These are phyloP conservation scores for Crotalus helleri DNA, from an alignment of 2,113 vertebrate species.

Conservation along the genomic window DNA sequence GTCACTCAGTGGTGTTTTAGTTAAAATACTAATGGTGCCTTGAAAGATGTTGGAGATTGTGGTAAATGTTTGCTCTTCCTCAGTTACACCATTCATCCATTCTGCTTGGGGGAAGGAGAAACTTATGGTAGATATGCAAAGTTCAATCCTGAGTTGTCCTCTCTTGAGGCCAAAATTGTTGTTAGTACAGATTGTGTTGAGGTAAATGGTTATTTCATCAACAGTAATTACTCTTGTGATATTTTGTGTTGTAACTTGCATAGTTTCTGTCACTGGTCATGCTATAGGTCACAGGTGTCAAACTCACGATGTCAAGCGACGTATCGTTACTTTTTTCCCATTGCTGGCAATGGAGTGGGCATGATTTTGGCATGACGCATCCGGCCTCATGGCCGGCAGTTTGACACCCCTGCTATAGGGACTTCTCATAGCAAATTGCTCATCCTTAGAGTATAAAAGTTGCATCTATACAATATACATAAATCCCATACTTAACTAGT, in stretches of 20 bases:
- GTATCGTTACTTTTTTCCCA: no score
- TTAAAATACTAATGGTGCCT: neutral
- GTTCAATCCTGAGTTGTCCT: neutral
- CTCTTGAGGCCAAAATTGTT: neutral
- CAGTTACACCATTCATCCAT: neutral
- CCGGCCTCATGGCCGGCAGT: no score
- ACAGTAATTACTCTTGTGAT: neutral
- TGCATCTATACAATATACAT: neutral
- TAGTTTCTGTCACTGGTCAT: neutral
- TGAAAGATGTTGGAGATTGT: neutral
- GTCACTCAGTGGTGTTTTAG: neutral
- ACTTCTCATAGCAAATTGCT: neutral
- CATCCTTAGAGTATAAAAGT: neutral
- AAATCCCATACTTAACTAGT: neutral
- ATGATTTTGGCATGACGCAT: no score
- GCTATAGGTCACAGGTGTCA: neutral
- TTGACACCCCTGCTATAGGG: neutral
- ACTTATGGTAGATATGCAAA: no score
- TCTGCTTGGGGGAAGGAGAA: neutral
- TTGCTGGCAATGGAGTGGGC: no score
- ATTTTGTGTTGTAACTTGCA: neutral
- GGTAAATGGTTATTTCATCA: neutral
- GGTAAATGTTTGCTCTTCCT: neutral
- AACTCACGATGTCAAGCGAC: no score
- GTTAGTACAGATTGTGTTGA: neutral